phyloP scores from a whole-genome alignment of 2,888 invertebrate species.

The Argyresthia goedartella region DNA sequence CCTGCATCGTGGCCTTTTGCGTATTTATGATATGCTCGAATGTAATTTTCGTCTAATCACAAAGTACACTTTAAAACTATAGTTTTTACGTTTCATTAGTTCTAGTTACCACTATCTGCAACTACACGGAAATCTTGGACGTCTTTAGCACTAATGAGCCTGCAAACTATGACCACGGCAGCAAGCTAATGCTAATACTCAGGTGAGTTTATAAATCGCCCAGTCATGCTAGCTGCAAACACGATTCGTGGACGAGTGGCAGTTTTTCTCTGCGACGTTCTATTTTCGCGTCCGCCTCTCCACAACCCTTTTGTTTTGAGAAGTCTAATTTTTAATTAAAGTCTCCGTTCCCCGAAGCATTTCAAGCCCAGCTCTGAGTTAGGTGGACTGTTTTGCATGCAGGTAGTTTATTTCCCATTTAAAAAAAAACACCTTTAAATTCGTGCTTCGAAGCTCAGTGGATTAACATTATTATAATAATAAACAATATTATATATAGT shows the following conservation, averaged over 20 bases:
- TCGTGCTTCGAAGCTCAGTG: background rate
- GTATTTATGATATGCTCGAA: no score
- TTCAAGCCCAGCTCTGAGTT: background rate
- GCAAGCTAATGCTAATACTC: no score
- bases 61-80: no score
- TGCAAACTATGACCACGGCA: no score
- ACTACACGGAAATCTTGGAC: no score
- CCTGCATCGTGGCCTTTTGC: no score
- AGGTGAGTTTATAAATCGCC: background rate
- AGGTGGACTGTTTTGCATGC: background rate
- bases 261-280: no score
- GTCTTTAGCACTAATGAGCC: no score
- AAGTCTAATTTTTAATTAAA: slow-evolving; percentile 54
- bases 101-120: no score
- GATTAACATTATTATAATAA: background rate
- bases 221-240: background rate
- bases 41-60: no score
- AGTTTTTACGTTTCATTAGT: no score
- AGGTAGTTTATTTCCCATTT: background rate
- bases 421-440: background rate
- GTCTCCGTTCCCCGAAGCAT: slow-evolving; percentile 13
- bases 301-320: slow-evolving; percentile 37
- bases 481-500: no score
- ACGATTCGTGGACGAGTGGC: background rate
- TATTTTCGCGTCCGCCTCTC: slow-evolving; percentile 2